phyloP scores from a whole-genome alignment of 2,888 invertebrate species.

The Oligia fasciuncula region DNA sequence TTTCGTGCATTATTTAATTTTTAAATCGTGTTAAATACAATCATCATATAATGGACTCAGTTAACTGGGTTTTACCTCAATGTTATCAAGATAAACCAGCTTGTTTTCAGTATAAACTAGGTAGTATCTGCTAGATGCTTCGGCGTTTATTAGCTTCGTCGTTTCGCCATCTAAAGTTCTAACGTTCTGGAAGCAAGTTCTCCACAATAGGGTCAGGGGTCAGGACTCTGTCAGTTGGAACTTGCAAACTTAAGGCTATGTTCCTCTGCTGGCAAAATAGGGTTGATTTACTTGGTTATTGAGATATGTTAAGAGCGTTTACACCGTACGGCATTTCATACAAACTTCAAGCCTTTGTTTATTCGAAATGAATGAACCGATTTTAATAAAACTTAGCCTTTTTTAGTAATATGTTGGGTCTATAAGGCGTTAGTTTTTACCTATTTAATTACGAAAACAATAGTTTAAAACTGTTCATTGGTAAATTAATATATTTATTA shows the following conservation, averaged over 20 bases:
- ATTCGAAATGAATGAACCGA: no score
- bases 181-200: conserved; percentile 9
- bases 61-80: background rate
- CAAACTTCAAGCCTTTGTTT: no score
- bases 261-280: background rate
- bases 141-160: conserved; percentile 30
- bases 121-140: conserved; percentile 1
- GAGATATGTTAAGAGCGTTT: background rate
- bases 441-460: background rate
- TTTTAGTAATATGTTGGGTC: background rate
- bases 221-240: conserved; percentile 3
- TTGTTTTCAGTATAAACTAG: conserved; percentile 9
- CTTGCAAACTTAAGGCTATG: conserved; percentile 13
- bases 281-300: background rate
- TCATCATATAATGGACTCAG: background rate
- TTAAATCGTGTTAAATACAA: background rate
- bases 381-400: no score
- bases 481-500: no score
- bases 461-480: background rate
- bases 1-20: background rate
- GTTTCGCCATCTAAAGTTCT: conserved; percentile 20
- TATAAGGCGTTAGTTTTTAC: background rate
- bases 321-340: no score
- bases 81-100: background rate
- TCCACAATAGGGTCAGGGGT: conserved; percentile 14